Conservation (phyloP, 2,888 invertebrate species). For the Cosmia pyralina region DNA sequence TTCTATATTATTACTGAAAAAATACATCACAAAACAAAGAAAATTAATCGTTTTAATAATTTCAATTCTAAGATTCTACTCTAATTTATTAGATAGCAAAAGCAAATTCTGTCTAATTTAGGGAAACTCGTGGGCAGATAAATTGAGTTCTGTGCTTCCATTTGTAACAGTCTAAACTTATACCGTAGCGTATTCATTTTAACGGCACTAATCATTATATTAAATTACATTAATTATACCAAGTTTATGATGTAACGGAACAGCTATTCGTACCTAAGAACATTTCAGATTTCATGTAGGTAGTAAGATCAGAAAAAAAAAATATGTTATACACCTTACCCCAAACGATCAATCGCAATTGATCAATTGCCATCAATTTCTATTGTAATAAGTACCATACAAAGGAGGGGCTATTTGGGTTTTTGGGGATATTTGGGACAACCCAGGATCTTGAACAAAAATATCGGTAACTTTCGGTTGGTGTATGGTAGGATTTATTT, state of each 20-base stretch:
- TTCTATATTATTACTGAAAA: neutral
- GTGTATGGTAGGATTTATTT: neutral
- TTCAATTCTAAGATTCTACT: slow-evolving; percentile 3
- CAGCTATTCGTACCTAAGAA: neutral
- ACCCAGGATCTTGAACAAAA: slow-evolving; percentile 5
- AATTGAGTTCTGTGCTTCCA: slow-evolving; percentile 44
- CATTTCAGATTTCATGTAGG: neutral
- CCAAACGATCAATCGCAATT: no score
- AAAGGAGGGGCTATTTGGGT: neutral
- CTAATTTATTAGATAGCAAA: slow-evolving; percentile 21
- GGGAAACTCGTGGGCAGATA: slow-evolving; percentile 35
- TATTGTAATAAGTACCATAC: no score
- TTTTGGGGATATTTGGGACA: slow-evolving; percentile 1
- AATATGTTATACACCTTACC: no score
- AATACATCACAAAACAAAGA: neutral
- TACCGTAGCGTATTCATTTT: slow-evolving; percentile 20
- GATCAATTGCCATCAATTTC: no score
- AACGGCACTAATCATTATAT: slow-evolving; percentile 10
- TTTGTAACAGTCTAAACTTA: slow-evolving; percentile 44
- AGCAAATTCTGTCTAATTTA: slow-evolving; percentile 44
- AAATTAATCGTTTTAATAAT: slow-evolving; percentile 27
- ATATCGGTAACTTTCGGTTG: neutral
- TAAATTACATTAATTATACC: slow-evolving; percentile 31
- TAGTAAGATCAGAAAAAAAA: no score
- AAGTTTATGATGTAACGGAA: slow-evolving; percentile 2